phyloP scores from a whole-genome alignment of 2,888 invertebrate genomes.

The Tridacna crocea region DNA sequence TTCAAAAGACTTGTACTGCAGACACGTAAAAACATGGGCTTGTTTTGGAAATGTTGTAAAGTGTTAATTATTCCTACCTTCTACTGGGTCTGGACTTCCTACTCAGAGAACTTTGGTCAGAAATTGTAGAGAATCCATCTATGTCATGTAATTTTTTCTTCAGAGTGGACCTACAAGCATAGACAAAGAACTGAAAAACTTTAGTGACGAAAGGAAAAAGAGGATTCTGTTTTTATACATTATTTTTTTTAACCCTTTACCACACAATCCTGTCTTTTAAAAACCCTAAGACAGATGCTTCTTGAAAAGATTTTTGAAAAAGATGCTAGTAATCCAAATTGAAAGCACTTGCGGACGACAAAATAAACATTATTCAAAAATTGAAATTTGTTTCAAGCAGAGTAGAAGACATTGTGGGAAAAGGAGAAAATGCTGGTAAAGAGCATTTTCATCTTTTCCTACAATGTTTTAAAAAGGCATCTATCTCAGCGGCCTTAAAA shows the following conservation, averaged over 20 bases:
- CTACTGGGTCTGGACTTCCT: constrained; percentile 40
- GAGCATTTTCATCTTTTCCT: background rate
- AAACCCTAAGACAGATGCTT: background rate
- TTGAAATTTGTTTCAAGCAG: no score
- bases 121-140: constrained; percentile 52
- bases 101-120: constrained; percentile 46
- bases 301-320: background rate
- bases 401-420: no score
- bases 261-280: background rate
- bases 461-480: no score
- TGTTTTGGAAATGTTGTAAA: no score
- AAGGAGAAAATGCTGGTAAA: background rate
- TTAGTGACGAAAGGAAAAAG: background rate
- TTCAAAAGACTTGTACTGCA: background rate
- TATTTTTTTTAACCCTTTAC: background rate
- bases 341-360: no score
- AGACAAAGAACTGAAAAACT: background rate
- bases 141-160: constrained; percentile 40
- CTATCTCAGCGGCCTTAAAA: no score
- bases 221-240: background rate
- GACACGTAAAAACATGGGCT: no score
- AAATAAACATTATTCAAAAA: no score
- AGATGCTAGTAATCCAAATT: no score
- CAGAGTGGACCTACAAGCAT: constrained; percentile 26
- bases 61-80: no score